phyloP scores from a whole-genome alignment of 2,797 vertebrate genomes.

The Streptopelia turtur region DNA sequence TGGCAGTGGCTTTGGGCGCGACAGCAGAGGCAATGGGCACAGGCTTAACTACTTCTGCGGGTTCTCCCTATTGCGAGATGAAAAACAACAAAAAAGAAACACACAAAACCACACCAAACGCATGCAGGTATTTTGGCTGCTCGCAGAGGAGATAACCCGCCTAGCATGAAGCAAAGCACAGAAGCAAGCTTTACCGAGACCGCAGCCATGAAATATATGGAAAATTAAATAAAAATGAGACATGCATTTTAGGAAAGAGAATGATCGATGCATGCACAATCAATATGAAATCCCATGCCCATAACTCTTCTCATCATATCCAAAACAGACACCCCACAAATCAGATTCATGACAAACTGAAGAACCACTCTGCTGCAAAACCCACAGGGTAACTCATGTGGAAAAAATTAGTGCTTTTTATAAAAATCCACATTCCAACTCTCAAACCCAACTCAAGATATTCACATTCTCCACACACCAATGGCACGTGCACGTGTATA shows the following conservation, averaged over 20 bases:
- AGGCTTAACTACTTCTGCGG: slow-evolving; percentile 94
- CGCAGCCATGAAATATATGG: background rate
- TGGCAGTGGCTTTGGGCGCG: slow-evolving; percentile 81
- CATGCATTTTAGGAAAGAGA: slow-evolving; percentile 41
- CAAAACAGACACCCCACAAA: slow-evolving; percentile 21
- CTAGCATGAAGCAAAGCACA: background rate
- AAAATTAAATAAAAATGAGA: background rate
- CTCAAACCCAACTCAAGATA: background rate
- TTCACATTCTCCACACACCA: background rate
- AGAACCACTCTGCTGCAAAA: background rate
- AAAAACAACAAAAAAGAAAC: slow-evolving; percentile 75
- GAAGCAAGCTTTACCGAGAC: background rate
- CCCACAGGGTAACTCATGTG: background rate
- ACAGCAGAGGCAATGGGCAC: slow-evolving; percentile 90
- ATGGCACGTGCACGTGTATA: background rate
- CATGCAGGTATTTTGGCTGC: slow-evolving; percentile 67
- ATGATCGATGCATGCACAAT: background rate
- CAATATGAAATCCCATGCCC: background rate
- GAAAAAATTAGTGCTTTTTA: background rate
- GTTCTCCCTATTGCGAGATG: slow-evolving; percentile 84
- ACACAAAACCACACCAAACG: slow-evolving; percentile 77
- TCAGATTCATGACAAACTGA: background rate
- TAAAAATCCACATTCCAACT: background rate
- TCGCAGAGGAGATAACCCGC: background rate
- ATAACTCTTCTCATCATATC: background rate